Base-by-base conservation (phyloP, 2,113 vertebrate species). In the Xiphophorus hellerii region DNA sequence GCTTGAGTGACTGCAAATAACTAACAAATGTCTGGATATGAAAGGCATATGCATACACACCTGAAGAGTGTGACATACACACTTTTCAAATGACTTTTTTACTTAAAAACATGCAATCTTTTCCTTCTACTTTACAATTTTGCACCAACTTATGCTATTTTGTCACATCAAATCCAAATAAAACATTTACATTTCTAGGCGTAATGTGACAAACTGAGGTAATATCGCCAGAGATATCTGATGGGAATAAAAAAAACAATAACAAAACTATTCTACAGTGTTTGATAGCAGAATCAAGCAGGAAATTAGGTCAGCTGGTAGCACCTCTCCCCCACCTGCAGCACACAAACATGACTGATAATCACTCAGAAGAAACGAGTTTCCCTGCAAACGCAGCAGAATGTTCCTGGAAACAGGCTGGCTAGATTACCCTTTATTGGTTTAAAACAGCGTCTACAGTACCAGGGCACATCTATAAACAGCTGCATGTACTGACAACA, bases 281-380 rank as follows among this genome's bases (percentile, higher is more conserved):
- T 71, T 74, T 62, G 62, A 63, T 51, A 48, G 51, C 42, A 63
- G 33, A 51, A 44, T 77, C 70, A 74, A 60, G n/a, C 31, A 66
- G 76, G 69, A 83, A 77, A 87, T 44, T 33, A 64, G 77, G 79
- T 78, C 71, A 69, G 67, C 3, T 70, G 62, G 66, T 73, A 67
- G 64, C 60, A 65, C 62, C 33, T 15, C 3, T 78, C 42, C 33
- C 30, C 76, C 73, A 74, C 31, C 33, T 66, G 67, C 15, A 11
- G 58, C 6, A 69, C 60, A 78, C 76, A 76, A 76, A 71, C 60
- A 63, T 62, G 58, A 37, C 0, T 58, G 62, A 73, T 62, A 71
- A 62, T 42, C 14, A 60, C n/a, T 61, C 65, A 70, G 33, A 37
- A 31, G 37, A 76, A 71, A 74, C 35, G 0, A 2, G 33, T 39